Evolutionary conservation across 2,113 vertebrate species (phyloP), one percentile per base, ranked within the genome.

Genomic region (Pica pica): DNA sequence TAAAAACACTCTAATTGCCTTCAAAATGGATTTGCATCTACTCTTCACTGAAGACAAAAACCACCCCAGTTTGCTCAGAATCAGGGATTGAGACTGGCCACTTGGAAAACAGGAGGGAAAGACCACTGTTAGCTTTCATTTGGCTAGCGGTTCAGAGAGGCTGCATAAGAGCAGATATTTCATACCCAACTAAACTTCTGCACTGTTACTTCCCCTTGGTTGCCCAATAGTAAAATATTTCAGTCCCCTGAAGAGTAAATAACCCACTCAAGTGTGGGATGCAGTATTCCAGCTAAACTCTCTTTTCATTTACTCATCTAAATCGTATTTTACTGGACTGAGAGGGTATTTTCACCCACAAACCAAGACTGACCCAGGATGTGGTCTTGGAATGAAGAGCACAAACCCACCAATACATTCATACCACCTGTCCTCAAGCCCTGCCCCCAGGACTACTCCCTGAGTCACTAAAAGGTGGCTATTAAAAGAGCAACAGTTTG

Each of bases 1-100:
- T 95, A 92, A 97, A 91, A 78, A 95, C 83, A 73, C 61, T 80
- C 85, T 95, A 92, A 96, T 94, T 95, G 94, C 95, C 92, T 96
- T 94, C 95, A 92, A 83, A 57, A 92, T 39, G 35, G 37, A 91
- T 97, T 65, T 93, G 65, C 37, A 71, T 90, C 93, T 59, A 0
- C 78, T 53, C 4, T 27, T 67, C 47, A 31, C 39, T 41, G 56
- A 39, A 16, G 75, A 80, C 52, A 80, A 73, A 77, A 44, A 4
- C 0, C 41, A 41, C 8, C 37, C 23, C 21, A 11, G 16, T 87
- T 75, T 76, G 61, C 81, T 65, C 46, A 46, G 57, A 53, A 69
- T 22, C 52, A 21, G 59, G 57, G 89, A 46, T 0, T 49, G 39
- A 69, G 67, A 8, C 5, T 28, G 65, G 69, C n/a, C 64, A 27